Percentiles rank a stretch among this genome's conserved stretches.
Conservation (phyloP, 2,888 invertebrate species). For the Eristalinus aeneus region DNA sequence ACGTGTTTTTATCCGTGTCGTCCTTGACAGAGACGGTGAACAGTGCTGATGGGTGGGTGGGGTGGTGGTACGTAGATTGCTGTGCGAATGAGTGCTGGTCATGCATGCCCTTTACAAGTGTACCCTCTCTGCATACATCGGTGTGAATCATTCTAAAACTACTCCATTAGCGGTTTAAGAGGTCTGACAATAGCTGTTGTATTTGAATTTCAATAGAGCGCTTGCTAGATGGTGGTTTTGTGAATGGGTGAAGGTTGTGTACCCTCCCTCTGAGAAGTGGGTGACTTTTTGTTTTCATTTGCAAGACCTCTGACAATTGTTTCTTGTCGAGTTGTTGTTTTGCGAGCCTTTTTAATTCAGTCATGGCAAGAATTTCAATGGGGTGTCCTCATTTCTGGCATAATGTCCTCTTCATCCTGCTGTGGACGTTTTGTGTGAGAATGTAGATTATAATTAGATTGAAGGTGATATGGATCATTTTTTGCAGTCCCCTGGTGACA, state of each 20-base stretch:
- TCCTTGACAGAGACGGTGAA: background rate
- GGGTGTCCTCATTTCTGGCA: background rate
- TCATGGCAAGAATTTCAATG: background rate
- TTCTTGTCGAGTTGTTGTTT: background rate
- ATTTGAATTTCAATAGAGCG: slow-evolving; percentile 5
- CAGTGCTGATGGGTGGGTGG: background rate
- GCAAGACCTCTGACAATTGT: background rate
- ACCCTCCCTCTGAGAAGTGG: background rate
- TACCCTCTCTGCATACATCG: background rate
- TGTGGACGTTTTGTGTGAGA: background rate
- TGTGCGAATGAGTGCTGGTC: slow-evolving; percentile 6
- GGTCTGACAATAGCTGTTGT: slow-evolving; percentile 30
- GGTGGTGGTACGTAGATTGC: background rate
- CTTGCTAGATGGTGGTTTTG: background rate
- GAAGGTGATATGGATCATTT: background rate
- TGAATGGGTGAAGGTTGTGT: background rate
- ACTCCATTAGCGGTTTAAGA: slow-evolving; percentile 44
- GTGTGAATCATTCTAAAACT: slow-evolving; percentile 13
- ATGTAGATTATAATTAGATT: background rate
- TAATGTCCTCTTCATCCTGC: background rate
- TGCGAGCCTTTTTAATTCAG: background rate
- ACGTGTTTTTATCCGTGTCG: slow-evolving; percentile 12
- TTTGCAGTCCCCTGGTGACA: background rate
- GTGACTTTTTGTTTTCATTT: background rate
- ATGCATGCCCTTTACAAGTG: slow-evolving; percentile 27